A percentile compares a stretch with the other conserved stretches of the same genome.
Evolutionary conservation across 23 tunicate genomes (phyloP).

Genomic region (Oikopleura albicans): DNA sequence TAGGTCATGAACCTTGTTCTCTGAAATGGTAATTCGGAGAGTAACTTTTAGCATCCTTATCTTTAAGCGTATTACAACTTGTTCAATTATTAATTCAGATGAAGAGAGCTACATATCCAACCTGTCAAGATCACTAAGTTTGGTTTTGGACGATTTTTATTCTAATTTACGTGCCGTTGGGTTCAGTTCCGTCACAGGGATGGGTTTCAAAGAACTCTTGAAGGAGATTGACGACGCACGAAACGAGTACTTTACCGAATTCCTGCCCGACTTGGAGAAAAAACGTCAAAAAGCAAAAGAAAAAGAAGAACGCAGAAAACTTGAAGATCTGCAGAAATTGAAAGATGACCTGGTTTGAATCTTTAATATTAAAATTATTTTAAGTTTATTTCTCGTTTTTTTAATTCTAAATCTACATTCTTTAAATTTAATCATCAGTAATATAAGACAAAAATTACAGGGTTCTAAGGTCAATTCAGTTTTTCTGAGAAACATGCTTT

Average conservation of each 20-base stretch:
- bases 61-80: too few relatives aligned
- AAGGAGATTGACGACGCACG: conserved; percentile 58
- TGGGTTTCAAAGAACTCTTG: conserved; percentile 48
- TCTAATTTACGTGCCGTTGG: conserved; percentile 50
- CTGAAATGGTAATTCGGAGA: too few relatives aligned
- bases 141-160: conserved; percentile 88
- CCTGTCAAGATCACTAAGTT: conserved; percentile 66
- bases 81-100: too few relatives aligned
- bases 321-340: not conserved
- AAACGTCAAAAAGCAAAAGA: not conserved
- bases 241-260: conserved; percentile 33
- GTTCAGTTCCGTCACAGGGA: conserved; percentile 68
- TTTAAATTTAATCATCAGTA: too few relatives aligned
- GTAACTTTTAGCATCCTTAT: too few relatives aligned
- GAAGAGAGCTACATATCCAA: conserved; percentile 74
- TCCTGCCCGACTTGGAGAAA: not conserved
- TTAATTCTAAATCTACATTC: too few relatives aligned
- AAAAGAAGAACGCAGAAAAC: not conserved
- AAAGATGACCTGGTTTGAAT: conserved; percentile 11
- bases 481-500: too few relatives aligned
- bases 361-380: too few relatives aligned
- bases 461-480: too few relatives aligned
- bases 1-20: too few relatives aligned
- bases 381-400: too few relatives aligned
- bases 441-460: too few relatives aligned